phyloP scores from a whole-genome alignment of 37 sponge, comb jelly and placozoan genomes.

The Geodia barretti region DNA sequence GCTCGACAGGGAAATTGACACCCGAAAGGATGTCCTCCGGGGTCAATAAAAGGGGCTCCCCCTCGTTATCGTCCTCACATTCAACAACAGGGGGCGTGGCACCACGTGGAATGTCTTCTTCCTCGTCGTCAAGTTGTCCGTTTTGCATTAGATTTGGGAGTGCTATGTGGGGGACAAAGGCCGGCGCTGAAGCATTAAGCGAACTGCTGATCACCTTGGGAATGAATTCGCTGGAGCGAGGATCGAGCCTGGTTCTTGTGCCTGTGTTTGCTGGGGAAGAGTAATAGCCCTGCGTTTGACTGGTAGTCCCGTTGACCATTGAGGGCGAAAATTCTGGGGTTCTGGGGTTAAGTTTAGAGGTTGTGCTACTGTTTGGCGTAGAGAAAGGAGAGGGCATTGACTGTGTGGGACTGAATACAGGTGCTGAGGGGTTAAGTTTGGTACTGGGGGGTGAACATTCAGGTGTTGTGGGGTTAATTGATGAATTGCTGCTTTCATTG shows the following conservation, averaged over 20 bases:
- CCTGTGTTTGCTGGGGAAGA: too few species aligned
- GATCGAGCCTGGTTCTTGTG: conserved; percentile 5
- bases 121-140: neutral
- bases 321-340: neutral
- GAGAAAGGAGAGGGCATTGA: neutral
- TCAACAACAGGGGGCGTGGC: neutral
- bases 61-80: neutral
- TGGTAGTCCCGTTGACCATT: neutral
- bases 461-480: neutral
- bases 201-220: neutral
- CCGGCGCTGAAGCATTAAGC: conserved; percentile 16
- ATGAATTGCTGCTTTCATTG: neutral
- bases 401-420: neutral
- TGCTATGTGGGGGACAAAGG: conserved; percentile 7
- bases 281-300: neutral
- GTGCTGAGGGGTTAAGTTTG: conserved; percentile 22
- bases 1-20: neutral
- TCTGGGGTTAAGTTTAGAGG: neutral
- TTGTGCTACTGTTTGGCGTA: neutral
- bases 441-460: neutral
- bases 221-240: conserved; percentile 25
- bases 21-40: neutral
- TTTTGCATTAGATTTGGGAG: conserved; percentile 5
- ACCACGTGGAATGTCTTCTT: too few species aligned
- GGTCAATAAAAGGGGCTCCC: neutral